A percentile compares a stretch with the other conserved stretches of the same genome.
These are phyloP conservation scores for Saccostrea glomerata DNA, from an alignment of 1,140 invertebrate genomes.

Conservation along the genomic window DNA sequence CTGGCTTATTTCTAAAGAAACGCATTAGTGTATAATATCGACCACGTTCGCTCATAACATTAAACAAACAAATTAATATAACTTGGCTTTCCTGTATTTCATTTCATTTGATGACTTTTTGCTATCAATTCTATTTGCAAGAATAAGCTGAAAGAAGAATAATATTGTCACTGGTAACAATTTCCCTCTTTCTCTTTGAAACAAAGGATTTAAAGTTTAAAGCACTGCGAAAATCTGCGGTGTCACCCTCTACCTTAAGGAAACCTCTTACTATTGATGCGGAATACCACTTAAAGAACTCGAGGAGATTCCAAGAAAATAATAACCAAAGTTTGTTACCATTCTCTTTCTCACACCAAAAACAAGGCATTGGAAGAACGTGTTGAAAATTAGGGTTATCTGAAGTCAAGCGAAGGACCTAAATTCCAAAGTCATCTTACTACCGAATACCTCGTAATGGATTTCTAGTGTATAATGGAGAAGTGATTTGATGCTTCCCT, in stretches of 20 bases:
- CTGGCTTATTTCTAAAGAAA: conserved; percentile 15
- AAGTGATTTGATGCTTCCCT: not conserved
- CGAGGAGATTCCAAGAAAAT: not conserved
- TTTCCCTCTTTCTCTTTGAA: not conserved
- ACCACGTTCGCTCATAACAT: not conserved
- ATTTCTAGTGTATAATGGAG: not conserved
- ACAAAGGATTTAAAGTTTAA: conserved; percentile 15
- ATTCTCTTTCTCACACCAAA: not conserved
- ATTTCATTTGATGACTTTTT: conserved; percentile 16
- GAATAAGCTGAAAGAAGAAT: not conserved
- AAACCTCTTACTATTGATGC: not conserved
- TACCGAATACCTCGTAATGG: not conserved
- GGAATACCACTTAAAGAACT: not conserved
- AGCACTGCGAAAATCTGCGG: not conserved
- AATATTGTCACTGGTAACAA: not conserved
- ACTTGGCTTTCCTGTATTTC: not conserved
- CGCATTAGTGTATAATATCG: conserved; percentile 15
- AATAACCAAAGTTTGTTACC: not conserved
- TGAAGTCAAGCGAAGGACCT: not conserved
- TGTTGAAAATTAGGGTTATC: not conserved
- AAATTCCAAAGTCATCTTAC: not conserved
- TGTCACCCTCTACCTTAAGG: not conserved
- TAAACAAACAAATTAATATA: conserved; percentile 22
- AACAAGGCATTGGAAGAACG: not conserved
- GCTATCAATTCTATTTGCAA: not conserved